Evolutionary conservation across 2,113 vertebrate species (phyloP), one percentile per base, ranked within the genome.

Genomic region (Poeciliopsis retropinna): DNA sequence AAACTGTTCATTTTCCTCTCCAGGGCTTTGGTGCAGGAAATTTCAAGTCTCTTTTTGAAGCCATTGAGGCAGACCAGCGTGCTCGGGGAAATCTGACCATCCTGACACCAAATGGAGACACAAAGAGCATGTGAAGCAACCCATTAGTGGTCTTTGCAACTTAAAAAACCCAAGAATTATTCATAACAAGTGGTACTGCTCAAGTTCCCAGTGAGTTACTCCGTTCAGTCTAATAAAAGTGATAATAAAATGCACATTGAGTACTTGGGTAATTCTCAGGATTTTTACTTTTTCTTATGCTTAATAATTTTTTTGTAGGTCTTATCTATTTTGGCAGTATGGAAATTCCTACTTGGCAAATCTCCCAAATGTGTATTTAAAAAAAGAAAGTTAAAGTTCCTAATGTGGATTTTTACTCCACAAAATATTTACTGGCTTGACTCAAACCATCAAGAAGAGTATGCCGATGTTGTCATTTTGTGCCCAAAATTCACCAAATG

Each of bases 11-110:
- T 66, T 30, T 28, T 1, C 34, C 30, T 54, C 75, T 5, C 0
- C 87, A 98, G 98, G 98, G 97, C 28, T 99, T 99, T 0, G 97
- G 98, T 0, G 97, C 97, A 0, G 98, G 98, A n/a, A 99, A 99
- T 91, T 99, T 99, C 94, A 99, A 98, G 85, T 95, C 97, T 69
- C 91, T 99, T 60, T 99, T 99, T 86, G 95, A 97, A 90, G 97
- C 98, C 0, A 97, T 99, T 30, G 98, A 99, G 87, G 92, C 88
- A 2, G 97, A 99, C 51, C 98, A 99, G 83, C 87, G 94, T 0
- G 93, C 96, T 1, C 89, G 97, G 62, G 98, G 98, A 65, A 99
- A 99, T 84, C 95, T 99, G 82, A 99, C 96, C 0, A 0, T 96
- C 70, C 66, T 96, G 80, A 95, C 93, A 9, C 72, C 95, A 51